Conservation (phyloP, 2,797 vertebrate genomes). For the Falco novaeseelandiae region DNA sequence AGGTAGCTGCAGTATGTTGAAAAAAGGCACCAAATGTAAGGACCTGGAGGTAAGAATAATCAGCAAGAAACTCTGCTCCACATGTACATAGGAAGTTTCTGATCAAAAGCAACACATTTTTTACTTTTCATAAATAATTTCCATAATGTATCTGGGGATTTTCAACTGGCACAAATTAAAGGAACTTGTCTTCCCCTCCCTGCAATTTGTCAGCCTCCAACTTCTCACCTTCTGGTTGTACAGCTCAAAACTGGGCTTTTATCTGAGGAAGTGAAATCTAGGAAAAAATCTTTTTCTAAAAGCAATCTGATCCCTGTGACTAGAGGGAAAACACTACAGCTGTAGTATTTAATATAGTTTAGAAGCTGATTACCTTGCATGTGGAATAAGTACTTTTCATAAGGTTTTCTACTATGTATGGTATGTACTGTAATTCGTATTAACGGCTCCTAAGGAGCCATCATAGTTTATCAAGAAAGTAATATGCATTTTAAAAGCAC, state of each 20-base stretch:
- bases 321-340: neutral
- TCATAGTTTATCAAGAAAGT: constrained; percentile 61
- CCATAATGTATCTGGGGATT: neutral
- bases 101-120: neutral
- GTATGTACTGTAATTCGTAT: constrained; percentile 8
- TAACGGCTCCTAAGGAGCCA: constrained; percentile 44
- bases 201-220: neutral
- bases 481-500: constrained; percentile 56
- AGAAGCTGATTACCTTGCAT: constrained; percentile 24
- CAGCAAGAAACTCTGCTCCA: neutral
- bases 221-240: neutral
- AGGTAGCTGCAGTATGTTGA: neutral
- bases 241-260: constrained; percentile 10
- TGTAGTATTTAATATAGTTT: constrained; percentile 37
- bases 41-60: neutral
- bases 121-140: no score
- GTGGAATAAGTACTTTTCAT: constrained; percentile 17
- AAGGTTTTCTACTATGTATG: constrained; percentile 4
- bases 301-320: neutral
- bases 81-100: neutral
- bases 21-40: neutral
- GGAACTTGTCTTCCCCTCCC: neutral
- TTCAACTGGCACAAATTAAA: neutral
- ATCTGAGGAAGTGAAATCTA: constrained; percentile 36
- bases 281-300: neutral